Conservation (phyloP, 1,140 invertebrate genomes). For the Neodiprion lecontei region DNA sequence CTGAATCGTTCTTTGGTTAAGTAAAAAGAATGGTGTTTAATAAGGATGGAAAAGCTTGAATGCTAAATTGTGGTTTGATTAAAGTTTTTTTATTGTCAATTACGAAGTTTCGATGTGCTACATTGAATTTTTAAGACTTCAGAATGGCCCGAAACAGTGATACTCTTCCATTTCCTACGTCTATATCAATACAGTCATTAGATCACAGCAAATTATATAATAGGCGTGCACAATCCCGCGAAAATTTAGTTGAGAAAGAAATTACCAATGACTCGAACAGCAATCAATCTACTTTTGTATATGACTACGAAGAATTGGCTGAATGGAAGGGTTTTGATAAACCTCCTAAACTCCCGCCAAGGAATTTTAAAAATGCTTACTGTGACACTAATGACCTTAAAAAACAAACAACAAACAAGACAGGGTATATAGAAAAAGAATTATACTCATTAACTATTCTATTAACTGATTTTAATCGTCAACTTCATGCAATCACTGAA, state of each 20-base stretch:
- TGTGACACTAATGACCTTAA: conserved; percentile 11
- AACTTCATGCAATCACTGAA: neutral
- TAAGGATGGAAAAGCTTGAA: conserved; percentile 20
- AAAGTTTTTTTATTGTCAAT: neutral
- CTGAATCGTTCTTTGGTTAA: conserved; percentile 5
- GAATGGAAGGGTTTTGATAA: conserved; percentile 27
- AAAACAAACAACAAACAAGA: conserved; percentile 6
- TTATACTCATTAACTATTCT: neutral
- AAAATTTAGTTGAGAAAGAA: neutral
- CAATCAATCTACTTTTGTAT: neutral
- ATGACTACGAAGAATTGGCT: conserved; percentile 34
- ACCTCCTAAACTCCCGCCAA: conserved; percentile 21
- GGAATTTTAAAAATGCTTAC: conserved; percentile 33
- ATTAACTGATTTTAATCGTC: neutral
- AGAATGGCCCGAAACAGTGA: conserved; percentile 21
- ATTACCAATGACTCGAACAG: neutral
- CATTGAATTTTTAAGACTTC: neutral
- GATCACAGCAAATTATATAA: conserved; percentile 36
- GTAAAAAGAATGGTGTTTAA: neutral
- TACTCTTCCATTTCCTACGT: conserved; percentile 33
- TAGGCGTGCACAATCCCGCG: conserved; percentile 11
- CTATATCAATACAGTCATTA: conserved; percentile 31
- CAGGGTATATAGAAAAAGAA: conserved; percentile 24
- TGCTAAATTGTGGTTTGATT: neutral
- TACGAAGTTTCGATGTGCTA: neutral